phyloP scores from a whole-genome alignment of 2,113 vertebrate genomes.

The Takifugu flavidus region DNA sequence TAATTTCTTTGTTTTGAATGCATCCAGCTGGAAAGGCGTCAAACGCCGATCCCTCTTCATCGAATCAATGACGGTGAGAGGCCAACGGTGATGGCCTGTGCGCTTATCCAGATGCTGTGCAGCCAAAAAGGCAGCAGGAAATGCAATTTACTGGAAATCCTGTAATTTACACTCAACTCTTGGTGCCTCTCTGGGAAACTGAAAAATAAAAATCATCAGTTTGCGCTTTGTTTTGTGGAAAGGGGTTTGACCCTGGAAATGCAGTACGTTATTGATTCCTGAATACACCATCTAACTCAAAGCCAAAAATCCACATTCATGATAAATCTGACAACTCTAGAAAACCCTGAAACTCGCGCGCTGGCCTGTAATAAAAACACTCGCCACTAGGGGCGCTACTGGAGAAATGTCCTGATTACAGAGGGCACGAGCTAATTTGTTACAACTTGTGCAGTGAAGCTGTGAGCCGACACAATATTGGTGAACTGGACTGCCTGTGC shows the following conservation, averaged over 20 bases:
- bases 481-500: too few species aligned
- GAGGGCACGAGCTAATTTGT: too few species aligned
- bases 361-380: too few species aligned
- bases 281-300: too few species aligned
- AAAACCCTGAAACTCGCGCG: too few species aligned
- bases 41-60: slow-evolving; percentile 32
- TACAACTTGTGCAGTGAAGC: too few species aligned
- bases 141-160: slow-evolving; percentile 35
- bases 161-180: slow-evolving; percentile 25
- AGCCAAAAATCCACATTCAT: too few species aligned
- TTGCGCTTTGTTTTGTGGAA: neutral
- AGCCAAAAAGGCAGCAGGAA: slow-evolving; percentile 22
- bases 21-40: neutral
- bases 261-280: too few species aligned
- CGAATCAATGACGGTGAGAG: slow-evolving; percentile 30
- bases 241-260: neutral
- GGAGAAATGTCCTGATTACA: too few species aligned
- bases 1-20: slow-evolving; percentile 24
- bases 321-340: too few species aligned
- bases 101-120: slow-evolving; percentile 12
- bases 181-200: slow-evolving; percentile 17
- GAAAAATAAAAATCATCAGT: slow-evolving; percentile 4
- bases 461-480: too few species aligned
- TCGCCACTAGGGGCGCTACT: too few species aligned
- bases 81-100: slow-evolving; percentile 25